Evolutionary conservation across 64 coral and sea anemone genomes (phyloP).

Genomic region (Montipora sp.): DNA sequence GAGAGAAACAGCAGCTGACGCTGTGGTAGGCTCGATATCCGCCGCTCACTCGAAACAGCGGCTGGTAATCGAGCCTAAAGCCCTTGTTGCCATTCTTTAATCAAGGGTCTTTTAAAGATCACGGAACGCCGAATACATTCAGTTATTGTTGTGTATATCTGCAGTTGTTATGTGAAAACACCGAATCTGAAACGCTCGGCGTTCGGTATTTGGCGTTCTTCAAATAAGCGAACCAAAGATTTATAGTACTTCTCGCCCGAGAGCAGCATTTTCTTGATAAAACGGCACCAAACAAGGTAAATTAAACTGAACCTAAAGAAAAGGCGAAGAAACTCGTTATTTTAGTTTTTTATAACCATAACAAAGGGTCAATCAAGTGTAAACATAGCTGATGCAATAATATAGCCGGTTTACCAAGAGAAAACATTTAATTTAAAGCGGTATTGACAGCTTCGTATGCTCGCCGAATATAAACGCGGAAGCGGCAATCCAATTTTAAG

Average conservation of each 20-base stretch:
- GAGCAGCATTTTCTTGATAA: background rate
- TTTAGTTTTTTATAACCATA: slow-evolving; percentile 20
- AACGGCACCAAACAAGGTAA: background rate
- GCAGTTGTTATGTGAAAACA: background rate
- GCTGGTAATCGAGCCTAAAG: too few species aligned
- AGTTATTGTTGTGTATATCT: too few species aligned
- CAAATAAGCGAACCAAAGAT: too few species aligned
- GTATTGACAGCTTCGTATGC: background rate
- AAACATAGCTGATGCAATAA: slow-evolving; percentile 33
- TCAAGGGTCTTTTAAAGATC: too few species aligned
- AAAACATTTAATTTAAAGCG: background rate
- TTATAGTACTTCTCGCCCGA: background rate
- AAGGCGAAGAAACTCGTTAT: too few species aligned
- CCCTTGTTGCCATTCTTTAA: too few species aligned
- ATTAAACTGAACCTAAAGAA: too few species aligned
- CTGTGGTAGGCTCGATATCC: too few species aligned
- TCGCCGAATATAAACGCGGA: background rate
- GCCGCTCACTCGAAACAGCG: too few species aligned
- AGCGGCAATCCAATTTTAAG: background rate
- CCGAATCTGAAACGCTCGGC: background rate
- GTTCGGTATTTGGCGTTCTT: too few species aligned
- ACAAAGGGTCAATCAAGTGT: background rate
- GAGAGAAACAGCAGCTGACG: background rate
- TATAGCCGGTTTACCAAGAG: background rate
- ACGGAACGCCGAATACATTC: too few species aligned